phyloP scores from a whole-genome alignment of 2,113 vertebrate species.

The Ptilonorhynchus violaceus region DNA sequence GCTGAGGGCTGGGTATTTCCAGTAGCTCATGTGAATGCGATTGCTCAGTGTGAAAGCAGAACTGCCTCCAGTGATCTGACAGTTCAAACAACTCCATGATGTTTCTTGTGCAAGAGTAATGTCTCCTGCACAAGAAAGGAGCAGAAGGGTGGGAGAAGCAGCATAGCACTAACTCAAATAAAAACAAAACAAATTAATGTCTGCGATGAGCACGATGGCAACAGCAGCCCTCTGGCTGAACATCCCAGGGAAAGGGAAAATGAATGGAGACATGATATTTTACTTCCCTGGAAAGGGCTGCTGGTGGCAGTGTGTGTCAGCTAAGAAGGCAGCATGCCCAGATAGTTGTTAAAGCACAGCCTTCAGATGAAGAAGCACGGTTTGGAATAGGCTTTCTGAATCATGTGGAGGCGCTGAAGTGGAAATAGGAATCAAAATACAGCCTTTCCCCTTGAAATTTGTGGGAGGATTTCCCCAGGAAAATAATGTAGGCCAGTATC shows the following conservation, averaged over 20 bases:
- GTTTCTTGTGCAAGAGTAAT: background rate
- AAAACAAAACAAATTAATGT: background rate
- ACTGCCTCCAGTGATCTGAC: background rate
- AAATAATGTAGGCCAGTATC: background rate
- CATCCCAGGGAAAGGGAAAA: background rate
- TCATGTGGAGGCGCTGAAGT: background rate
- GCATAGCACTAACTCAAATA: background rate
- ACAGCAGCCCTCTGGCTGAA: background rate
- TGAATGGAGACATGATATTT: background rate
- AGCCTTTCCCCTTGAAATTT: background rate
- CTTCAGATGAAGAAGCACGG: background rate
- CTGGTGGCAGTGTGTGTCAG: background rate
- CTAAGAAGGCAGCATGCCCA: background rate
- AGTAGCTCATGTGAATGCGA: rapidly evolving
- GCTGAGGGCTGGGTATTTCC: background rate
- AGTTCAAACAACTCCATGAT: rapidly evolving
- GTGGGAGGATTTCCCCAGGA: background rate
- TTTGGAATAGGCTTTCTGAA: background rate
- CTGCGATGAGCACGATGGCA: rapidly evolving
- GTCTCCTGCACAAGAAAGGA: background rate
- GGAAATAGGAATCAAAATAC: background rate
- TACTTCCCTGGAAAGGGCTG: background rate
- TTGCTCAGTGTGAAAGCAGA: rapidly evolving
- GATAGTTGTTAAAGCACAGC: background rate
- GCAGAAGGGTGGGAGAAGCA: background rate